Conservation (phyloP, 2,797 vertebrate species). For the Enteromius fasciolatus region DNA sequence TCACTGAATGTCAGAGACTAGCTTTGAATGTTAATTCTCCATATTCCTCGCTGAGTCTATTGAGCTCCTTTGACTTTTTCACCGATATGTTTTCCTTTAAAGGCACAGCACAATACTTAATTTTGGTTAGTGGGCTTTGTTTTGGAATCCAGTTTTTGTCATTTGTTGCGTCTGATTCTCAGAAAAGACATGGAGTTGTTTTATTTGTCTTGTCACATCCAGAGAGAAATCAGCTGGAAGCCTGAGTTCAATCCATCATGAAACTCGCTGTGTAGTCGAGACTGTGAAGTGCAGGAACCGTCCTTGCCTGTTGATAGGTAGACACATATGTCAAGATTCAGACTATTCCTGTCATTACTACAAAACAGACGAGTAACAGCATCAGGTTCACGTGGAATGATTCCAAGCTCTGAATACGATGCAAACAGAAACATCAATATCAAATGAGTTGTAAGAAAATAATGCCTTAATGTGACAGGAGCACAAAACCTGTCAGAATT, state of each 20-base stretch:
- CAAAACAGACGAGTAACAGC: neutral
- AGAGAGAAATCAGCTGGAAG: constrained; percentile 52
- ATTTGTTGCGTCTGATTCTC: constrained; percentile 32
- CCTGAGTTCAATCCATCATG: constrained; percentile 46
- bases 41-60: constrained; percentile 39
- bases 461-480: neutral
- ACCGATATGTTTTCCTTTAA: constrained; percentile 52
- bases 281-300: constrained; percentile 25
- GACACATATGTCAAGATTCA: constrained; percentile 31
- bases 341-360: constrained; percentile 6
- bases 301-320: constrained; percentile 43
- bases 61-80: constrained; percentile 48
- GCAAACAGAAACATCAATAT: constrained; percentile 38
- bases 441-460: constrained; percentile 22
- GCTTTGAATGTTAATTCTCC: constrained; percentile 50
- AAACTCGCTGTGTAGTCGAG: constrained; percentile 17
- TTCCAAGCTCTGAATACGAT: constrained; percentile 41
- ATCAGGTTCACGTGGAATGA: constrained; percentile 23
- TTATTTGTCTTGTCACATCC: constrained; percentile 51
- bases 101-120: constrained; percentile 33
- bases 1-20: constrained; percentile 51
- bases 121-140: constrained; percentile 29
- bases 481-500: neutral
- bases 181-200: constrained; percentile 39
- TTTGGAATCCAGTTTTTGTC: constrained; percentile 42